Base-by-base conservation (phyloP, 2,113 vertebrate species). In the Corvus cornix region DNA sequence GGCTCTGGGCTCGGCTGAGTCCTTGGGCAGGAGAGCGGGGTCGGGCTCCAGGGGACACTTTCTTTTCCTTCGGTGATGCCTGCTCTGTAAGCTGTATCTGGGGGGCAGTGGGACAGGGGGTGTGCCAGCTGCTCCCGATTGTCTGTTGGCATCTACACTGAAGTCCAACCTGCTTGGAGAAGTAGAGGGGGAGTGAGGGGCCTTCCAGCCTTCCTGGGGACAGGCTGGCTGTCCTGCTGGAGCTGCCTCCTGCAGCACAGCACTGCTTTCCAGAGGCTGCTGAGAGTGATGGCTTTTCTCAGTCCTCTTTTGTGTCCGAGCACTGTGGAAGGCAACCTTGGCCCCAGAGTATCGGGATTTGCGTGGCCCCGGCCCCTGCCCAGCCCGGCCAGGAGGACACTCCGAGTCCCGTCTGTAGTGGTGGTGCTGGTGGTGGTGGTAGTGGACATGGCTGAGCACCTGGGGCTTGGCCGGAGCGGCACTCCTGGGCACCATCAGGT, bases 361-460 rank as follows among this genome's bases (percentile, higher is more conserved):
- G 85, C 87, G 73, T 20, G 69, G 96, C 44, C 58, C 70, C 1
- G 30, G 63, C 30, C 97, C 97, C 41, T 90, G 95, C 46, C 86
- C 75, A 1, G 82, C 53, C 21, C 87, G 93, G 70, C 91, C 91
- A 0, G 94, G 69, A 3, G 90, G 72, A 89, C 96, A 97, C 31
- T 95, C 97, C 0, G 52, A 7, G 0, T 98, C 98, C 46, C 97
- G 98, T 81, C 98, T 98, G 41, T 99, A 99, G 98, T 99, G 99
- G 96, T 99, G 99, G 97, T 99, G 99, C 95, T 99, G 98, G 97
- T 99, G 99, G 56, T 98, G 98, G 97, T 99, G 99, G 97, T 98
- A 99, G 97, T 99, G 99, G 86, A 99, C 73, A 3, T 99, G 99
- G 97, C 98, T 99, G 94, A 99, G 98, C 85, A 99, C 97, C 87